Evolutionary conservation across 2,113 vertebrate species (phyloP).

Genomic region (Istiophorus platypterus): DNA sequence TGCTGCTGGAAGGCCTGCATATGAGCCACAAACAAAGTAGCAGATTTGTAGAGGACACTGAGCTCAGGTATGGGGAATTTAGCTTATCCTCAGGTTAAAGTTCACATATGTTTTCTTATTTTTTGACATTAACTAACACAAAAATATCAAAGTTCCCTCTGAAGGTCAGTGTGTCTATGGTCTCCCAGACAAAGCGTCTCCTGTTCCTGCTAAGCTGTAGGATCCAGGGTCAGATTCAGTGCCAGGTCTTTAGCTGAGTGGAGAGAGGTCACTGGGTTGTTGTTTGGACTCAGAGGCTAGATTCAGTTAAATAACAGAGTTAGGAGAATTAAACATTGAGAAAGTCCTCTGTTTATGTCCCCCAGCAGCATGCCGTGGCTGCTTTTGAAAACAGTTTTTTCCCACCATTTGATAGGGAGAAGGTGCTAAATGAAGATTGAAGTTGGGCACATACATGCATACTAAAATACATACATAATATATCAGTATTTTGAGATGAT

Average conservation of each 20-base stretch:
- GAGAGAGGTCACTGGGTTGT: slow-evolving; percentile 40
- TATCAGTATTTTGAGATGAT: neutral
- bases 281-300: slow-evolving; percentile 25
- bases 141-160: neutral
- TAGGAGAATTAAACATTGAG: slow-evolving; percentile 49
- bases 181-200: slow-evolving; percentile 60
- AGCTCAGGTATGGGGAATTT: neutral
- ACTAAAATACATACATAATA: neutral
- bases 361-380: neutral
- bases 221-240: slow-evolving; percentile 51
- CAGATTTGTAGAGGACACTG: neutral
- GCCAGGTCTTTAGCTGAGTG: slow-evolving; percentile 41
- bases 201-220: slow-evolving; percentile 64
- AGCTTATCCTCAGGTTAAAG: slow-evolving; percentile 1
- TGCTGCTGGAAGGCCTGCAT: neutral
- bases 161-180: slow-evolving; percentile 16
- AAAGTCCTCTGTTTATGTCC: slow-evolving; percentile 25
- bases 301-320: slow-evolving; percentile 52
- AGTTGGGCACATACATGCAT: neutral
- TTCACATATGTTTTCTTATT: slow-evolving; percentile 26
- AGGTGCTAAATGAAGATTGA: neutral
- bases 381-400: slow-evolving; percentile 7
- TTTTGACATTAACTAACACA: neutral
- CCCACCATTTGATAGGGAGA: neutral
- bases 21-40: neutral